These are phyloP conservation scores for Pandemis corylana DNA, from an alignment of 2,888 invertebrate genomes.

Conservation along the genomic window DNA sequence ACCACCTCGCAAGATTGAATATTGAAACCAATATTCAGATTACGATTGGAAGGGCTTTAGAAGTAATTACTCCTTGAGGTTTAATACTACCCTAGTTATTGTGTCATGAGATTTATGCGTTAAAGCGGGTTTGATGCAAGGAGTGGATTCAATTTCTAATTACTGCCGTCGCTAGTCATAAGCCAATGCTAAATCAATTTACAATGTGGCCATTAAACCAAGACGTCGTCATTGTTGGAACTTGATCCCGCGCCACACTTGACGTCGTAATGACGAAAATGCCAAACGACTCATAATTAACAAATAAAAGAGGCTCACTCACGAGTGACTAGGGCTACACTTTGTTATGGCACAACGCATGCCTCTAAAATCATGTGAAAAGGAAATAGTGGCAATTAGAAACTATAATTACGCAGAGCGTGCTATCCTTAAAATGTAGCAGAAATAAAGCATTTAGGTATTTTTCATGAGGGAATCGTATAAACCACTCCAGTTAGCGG, in stretches of 20 bases:
- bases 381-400: conserved; percentile 43
- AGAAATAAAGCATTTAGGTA: conserved; percentile 44
- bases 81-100: background rate
- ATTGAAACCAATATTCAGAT: background rate
- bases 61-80: background rate
- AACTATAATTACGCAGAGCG: conserved; percentile 43
- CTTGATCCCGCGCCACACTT: conserved; percentile 4
- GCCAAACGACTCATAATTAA: conserved; percentile 32
- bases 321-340: conserved; percentile 14
- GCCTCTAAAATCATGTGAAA: conserved; percentile 41
- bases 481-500: conserved; percentile 44
- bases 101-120: background rate
- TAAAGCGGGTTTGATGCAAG: background rate
- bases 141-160: background rate
- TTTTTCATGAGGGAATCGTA: conserved; percentile 44
- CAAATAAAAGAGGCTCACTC: conserved; percentile 26
- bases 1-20: background rate
- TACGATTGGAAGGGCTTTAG: background rate
- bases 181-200: background rate
- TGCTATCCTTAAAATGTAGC: conserved; percentile 45
- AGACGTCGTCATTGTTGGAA: conserved; percentile 21
- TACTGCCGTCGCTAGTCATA: background rate
- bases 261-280: conserved; percentile 20
- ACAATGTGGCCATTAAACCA: conserved; percentile 7
- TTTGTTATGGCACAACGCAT: conserved; percentile 30